A percentile compares a stretch with the other conserved stretches of the same genome.
phyloP scores from a whole-genome alignment of 2,888 invertebrate genomes.

The Chironomus riparius region DNA sequence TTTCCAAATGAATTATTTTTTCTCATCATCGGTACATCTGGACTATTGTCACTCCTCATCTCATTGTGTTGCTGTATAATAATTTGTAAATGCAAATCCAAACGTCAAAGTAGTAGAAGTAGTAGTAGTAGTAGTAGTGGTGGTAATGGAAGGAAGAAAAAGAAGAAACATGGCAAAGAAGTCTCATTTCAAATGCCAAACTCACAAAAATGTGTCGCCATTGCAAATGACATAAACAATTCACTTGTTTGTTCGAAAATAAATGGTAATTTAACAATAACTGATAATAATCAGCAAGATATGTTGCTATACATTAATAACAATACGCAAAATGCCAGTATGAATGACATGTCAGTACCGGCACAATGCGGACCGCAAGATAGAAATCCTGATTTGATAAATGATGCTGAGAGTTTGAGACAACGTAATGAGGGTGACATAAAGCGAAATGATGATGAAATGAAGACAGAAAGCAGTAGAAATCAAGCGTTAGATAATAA shows the following conservation, averaged over 20 bases:
- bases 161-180: slow-evolving; percentile 30
- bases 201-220: slow-evolving; percentile 45
- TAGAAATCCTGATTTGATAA: slow-evolving; percentile 71
- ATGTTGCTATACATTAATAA: slow-evolving; percentile 47
- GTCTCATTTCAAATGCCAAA: slow-evolving; percentile 31
- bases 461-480: slow-evolving; percentile 33
- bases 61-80: slow-evolving; percentile 57
- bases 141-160: slow-evolving; percentile 47
- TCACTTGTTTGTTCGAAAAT: slow-evolving; percentile 45
- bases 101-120: slow-evolving; percentile 37
- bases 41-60: slow-evolving; percentile 51
- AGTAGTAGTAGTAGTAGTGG: slow-evolving; percentile 37
- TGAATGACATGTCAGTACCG: slow-evolving; percentile 31
- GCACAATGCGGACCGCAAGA: slow-evolving; percentile 38
- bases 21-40: slow-evolving; percentile 55
- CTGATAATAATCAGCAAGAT: slow-evolving; percentile 42
- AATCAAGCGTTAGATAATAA: background rate
- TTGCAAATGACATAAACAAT: slow-evolving; percentile 39
- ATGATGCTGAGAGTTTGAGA: slow-evolving; percentile 58
- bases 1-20: slow-evolving; percentile 63
- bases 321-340: slow-evolving; percentile 34
- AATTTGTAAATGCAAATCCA: slow-evolving; percentile 47
- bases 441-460: slow-evolving; percentile 36
- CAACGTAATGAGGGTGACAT: slow-evolving; percentile 38
- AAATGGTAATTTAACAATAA: slow-evolving; percentile 49